Evolutionary conservation across 2,888 invertebrate species (phyloP).

Genomic region (Athalia circularis): DNA sequence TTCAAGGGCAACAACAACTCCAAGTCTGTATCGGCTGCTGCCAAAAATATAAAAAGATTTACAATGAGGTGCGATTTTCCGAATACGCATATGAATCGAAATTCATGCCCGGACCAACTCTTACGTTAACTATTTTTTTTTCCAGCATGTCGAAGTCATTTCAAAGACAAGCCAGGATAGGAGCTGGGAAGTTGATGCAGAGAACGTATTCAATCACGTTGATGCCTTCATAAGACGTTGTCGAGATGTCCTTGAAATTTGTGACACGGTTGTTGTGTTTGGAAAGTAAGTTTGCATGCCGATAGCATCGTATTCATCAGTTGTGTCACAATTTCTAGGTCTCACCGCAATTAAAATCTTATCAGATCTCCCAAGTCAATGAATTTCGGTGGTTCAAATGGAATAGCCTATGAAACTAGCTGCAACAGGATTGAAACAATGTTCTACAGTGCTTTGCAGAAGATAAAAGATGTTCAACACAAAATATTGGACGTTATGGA

Average conservation of each 20-base stretch:
- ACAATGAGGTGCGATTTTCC: slow-evolving; percentile 68
- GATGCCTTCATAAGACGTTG: slow-evolving; percentile 77
- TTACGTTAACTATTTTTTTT: background rate
- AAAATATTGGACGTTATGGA: slow-evolving; percentile 74
- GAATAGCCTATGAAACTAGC: slow-evolving; percentile 63
- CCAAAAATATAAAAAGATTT: slow-evolving; percentile 74
- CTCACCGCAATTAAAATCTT: slow-evolving; percentile 23
- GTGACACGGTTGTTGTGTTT: slow-evolving; percentile 76
- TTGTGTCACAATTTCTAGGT: background rate
- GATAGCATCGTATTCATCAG: background rate
- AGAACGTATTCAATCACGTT: slow-evolving; percentile 76
- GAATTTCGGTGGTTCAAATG: slow-evolving; percentile 75
- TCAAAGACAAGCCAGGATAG: slow-evolving; percentile 52
- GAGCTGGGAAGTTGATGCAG: slow-evolving; percentile 75
- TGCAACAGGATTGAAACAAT: slow-evolving; percentile 73
- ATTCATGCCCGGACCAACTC: too few species aligned
- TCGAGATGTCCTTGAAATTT: slow-evolving; percentile 77
- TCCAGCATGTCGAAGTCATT: slow-evolving; percentile 54
- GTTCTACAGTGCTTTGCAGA: slow-evolving; percentile 73
- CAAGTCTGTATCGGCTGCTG: slow-evolving; percentile 75
- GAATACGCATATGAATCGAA: too few species aligned
- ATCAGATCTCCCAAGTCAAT: slow-evolving; percentile 70
- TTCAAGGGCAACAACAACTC: slow-evolving; percentile 73
- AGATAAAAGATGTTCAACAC: slow-evolving; percentile 72
- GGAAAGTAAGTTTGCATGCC: slow-evolving; percentile 70